These are phyloP conservation scores for Eulithis prunata DNA, from an alignment of 2,888 invertebrate species.

Conservation along the genomic window DNA sequence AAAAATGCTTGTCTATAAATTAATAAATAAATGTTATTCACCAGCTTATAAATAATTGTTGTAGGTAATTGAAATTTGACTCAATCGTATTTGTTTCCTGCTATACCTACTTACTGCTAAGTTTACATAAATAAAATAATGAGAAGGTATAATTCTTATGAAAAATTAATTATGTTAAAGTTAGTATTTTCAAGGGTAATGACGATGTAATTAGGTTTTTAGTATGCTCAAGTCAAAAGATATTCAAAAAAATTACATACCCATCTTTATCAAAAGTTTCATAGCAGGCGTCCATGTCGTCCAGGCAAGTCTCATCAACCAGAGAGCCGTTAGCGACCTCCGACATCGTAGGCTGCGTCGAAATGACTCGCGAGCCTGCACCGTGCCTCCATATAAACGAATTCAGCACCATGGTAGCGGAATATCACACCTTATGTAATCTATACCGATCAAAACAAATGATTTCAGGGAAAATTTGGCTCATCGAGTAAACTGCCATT, in stretches of 20 bases:
- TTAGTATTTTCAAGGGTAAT: background rate
- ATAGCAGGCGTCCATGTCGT: conserved; percentile 95
- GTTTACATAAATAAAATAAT: too few species aligned
- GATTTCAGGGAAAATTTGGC: background rate
- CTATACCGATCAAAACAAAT: conserved; percentile 50
- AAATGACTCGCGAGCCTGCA: conserved; percentile 68
- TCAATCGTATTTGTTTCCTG: too few species aligned
- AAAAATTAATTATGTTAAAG: background rate
- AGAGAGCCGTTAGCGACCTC: conserved; percentile 69
- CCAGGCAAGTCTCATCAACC: conserved; percentile 82
- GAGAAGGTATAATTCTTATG: too few species aligned
- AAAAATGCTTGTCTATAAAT: too few species aligned
- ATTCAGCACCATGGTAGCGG: conserved; percentile 68
- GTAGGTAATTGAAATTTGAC: too few species aligned
- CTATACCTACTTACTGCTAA: too few species aligned
- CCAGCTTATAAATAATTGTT: too few species aligned
- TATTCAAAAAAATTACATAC: conserved; percentile 79
- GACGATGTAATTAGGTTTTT: background rate
- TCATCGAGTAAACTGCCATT: background rate
- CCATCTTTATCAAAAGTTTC: conserved; percentile 95
- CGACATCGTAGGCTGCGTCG: conserved; percentile 77
- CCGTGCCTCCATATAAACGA: conserved; percentile 68
- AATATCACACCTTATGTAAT: conserved; percentile 53
- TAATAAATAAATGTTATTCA: too few species aligned
- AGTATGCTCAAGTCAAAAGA: background rate